phyloP scores from a whole-genome alignment of 2,797 vertebrate genomes.

The Mus spretus region DNA sequence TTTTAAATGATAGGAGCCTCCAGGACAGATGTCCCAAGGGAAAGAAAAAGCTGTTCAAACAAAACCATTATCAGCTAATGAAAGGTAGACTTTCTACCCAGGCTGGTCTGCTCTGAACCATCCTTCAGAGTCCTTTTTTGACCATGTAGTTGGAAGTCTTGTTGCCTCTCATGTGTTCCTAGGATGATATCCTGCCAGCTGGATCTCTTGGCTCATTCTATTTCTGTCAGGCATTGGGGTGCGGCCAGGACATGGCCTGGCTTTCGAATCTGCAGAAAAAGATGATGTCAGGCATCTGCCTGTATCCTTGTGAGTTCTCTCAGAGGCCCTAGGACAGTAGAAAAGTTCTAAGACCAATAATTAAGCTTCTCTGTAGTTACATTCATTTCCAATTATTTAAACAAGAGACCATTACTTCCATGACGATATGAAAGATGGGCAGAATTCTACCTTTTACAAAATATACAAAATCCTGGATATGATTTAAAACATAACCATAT shows the following conservation, averaged over 20 bases:
- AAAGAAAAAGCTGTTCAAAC: background rate
- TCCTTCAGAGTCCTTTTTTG: background rate
- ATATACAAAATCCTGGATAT: background rate
- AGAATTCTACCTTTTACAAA: background rate
- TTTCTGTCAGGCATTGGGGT: constrained; percentile 79
- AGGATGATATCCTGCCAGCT: constrained; percentile 78
- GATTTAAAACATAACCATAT: background rate
- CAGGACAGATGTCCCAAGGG: background rate
- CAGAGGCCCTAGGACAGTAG: background rate
- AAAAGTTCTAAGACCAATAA: background rate
- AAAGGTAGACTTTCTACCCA: background rate
- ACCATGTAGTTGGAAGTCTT: constrained; percentile 30
- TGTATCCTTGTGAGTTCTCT: background rate
- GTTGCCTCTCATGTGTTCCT: constrained; percentile 37
- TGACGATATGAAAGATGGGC: background rate
- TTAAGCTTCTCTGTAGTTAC: background rate
- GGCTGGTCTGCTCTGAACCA: background rate
- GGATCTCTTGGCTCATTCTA: constrained; percentile 67
- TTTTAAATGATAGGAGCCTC: background rate
- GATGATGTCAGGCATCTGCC: constrained; percentile 64
- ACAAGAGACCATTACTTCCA: background rate
- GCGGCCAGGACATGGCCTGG: constrained; percentile 71
- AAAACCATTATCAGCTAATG: too few species aligned
- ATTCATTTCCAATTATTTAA: background rate
- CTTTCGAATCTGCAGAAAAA: constrained; percentile 60